Evolutionary conservation across 2,797 vertebrate species (phyloP).

Genomic region (Phataginus tricuspis): DNA sequence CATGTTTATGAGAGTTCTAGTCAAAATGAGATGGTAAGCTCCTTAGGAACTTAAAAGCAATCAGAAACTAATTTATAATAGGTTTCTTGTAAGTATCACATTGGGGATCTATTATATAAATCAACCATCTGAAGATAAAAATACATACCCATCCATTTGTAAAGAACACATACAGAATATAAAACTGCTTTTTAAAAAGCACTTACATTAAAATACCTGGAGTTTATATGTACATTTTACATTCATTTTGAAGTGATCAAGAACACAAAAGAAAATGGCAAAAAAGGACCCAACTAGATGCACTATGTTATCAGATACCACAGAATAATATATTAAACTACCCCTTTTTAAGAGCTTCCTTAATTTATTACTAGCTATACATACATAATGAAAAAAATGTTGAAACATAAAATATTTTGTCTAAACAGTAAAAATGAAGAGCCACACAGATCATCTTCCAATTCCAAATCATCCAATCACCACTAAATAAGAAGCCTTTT

Average conservation of each 20-base stretch:
- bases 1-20: not conserved
- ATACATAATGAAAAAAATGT: not conserved
- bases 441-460: not conserved
- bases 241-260: constrained; percentile 18
- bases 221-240: not conserved
- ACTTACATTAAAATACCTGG: not conserved
- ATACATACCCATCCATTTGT: not conserved
- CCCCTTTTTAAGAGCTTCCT: not conserved
- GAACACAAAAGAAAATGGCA: not conserved
- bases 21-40: not conserved
- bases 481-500: not conserved
- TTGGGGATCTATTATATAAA: not conserved
- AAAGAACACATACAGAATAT: not conserved
- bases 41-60: not conserved
- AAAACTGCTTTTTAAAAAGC: constrained; percentile 9
- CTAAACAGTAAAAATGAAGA: constrained; percentile 51
- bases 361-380: not conserved
- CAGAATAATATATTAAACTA: constrained; percentile 23
- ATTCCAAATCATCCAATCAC: constrained; percentile 41
- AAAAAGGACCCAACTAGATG: not conserved
- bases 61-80: constrained; percentile 2
- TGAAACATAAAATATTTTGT: not conserved
- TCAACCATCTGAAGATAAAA: constrained; percentile 7
- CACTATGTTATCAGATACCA: not conserved
- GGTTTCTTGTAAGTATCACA: not conserved